Conservation (phyloP, 23 tunicate genomes). For the Ciona savignyi region DNA sequence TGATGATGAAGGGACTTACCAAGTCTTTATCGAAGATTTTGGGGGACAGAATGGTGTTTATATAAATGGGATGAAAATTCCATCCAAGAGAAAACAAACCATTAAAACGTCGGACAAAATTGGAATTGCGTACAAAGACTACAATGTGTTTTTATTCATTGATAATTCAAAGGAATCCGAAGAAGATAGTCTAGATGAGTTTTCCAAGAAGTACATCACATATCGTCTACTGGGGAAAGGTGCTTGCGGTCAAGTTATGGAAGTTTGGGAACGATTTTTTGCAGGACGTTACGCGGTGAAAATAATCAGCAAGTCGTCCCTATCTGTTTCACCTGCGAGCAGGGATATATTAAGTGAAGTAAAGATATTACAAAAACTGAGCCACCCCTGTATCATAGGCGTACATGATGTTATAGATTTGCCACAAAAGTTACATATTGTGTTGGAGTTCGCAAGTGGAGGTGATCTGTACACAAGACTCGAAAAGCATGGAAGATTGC, state of each 20-base stretch:
- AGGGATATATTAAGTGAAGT: conserved; percentile 52
- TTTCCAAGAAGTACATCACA: conserved; percentile 56
- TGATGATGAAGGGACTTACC: conserved; percentile 12
- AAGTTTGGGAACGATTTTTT: conserved; percentile 24
- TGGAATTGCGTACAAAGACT: conserved; percentile 15
- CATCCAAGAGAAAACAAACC: conserved; percentile 30
- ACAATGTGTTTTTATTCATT: conserved; percentile 36
- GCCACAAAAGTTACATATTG: conserved; percentile 44
- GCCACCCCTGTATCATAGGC: conserved; percentile 71
- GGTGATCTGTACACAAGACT: conserved; percentile 66
- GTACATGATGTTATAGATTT: conserved; percentile 70
- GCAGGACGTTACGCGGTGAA: conserved; percentile 53
- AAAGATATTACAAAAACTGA: conserved; percentile 35
- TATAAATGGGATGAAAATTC: conserved; percentile 64
- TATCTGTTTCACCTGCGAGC: conserved; percentile 3
- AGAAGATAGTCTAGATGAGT: conserved; percentile 21
- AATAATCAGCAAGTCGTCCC: conserved; percentile 40
- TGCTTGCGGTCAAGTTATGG: conserved; percentile 73
- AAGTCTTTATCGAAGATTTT: conserved; percentile 32
- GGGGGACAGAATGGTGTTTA: conserved; percentile 64
- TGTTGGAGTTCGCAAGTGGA: conserved; percentile 72
- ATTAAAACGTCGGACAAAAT: conserved; percentile 43
- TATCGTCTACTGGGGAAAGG: conserved; percentile 57
- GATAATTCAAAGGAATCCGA: conserved; percentile 24
- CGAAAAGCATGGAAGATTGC: conserved; percentile 10